A percentile compares a stretch with the other conserved stretches of the same genome.
Evolutionary conservation across 2,888 invertebrate genomes (phyloP).

Genomic region (Amphimallon solstitiale): DNA sequence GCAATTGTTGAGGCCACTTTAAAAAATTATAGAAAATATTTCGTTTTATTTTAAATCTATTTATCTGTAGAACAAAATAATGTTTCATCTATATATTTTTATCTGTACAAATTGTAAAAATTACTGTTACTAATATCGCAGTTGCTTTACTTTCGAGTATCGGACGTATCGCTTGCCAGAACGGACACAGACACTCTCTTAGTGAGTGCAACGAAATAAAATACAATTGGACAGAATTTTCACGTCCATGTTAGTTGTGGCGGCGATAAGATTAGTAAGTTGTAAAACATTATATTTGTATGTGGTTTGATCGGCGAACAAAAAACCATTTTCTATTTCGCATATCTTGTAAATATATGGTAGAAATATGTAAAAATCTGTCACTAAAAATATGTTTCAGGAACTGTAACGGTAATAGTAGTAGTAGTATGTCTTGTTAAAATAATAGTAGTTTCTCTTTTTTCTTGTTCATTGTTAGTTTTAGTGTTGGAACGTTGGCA

Average conservation of each 20-base stretch:
- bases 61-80: slow-evolving; percentile 51
- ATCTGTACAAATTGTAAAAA: slow-evolving; percentile 62
- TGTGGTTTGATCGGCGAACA: slow-evolving; percentile 48
- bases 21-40: slow-evolving; percentile 42
- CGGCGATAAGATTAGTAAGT: slow-evolving; percentile 13
- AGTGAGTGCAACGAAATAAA: slow-evolving; percentile 9
- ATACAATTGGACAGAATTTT: slow-evolving; percentile 23
- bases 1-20: slow-evolving; percentile 50
- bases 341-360: slow-evolving; percentile 57
- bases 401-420: slow-evolving; percentile 57
- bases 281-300: slow-evolving; percentile 12
- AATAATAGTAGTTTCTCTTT: slow-evolving; percentile 50
- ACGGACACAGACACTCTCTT: slow-evolving; percentile 13
- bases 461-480: slow-evolving; percentile 34
- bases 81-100: slow-evolving; percentile 56
- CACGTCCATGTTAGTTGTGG: slow-evolving; percentile 13
- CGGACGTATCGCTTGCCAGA: slow-evolving; percentile 23
- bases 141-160: slow-evolving; percentile 46
- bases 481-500: slow-evolving; percentile 61
- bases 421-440: slow-evolving; percentile 42
- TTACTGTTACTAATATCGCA: slow-evolving; percentile 61
- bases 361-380: slow-evolving; percentile 63
- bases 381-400: slow-evolving; percentile 59
- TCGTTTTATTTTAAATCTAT: slow-evolving; percentile 44
- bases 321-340: slow-evolving; percentile 59